These are phyloP conservation scores for Anthophora plumipes DNA, from an alignment of 2,888 invertebrate species.

Conservation along the genomic window DNA sequence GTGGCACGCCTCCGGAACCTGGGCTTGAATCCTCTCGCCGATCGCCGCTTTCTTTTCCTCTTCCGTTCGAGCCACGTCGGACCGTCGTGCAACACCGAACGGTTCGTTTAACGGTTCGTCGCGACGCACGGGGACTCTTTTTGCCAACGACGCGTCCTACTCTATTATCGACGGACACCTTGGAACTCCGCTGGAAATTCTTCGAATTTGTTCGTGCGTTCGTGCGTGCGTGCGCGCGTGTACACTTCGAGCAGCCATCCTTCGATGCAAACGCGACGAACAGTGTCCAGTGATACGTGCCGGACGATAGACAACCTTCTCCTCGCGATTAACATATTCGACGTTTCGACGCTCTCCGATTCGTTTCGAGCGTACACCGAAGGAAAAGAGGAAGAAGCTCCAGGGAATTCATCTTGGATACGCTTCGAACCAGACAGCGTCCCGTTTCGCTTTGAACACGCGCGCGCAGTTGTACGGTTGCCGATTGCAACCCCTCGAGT, in stretches of 20 bases:
- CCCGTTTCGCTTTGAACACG: slow-evolving; percentile 17
- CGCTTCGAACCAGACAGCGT: slow-evolving; percentile 4
- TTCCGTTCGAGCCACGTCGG: slow-evolving; percentile 6
- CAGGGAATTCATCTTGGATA: neutral
- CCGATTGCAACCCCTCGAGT: slow-evolving; percentile 12
- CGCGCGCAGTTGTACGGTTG: slow-evolving; percentile 29
- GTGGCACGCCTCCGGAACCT: slow-evolving; percentile 47
- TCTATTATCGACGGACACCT: neutral
- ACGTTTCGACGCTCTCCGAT: neutral
- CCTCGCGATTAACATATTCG: slow-evolving; percentile 3
- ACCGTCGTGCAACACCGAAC: neutral
- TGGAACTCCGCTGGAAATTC: neutral
- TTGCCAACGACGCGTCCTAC: neutral
- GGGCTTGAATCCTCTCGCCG: slow-evolving; percentile 19
- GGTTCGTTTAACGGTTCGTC: neutral
- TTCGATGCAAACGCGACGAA: slow-evolving; percentile 1
- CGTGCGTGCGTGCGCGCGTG: too few species aligned
- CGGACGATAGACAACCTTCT: slow-evolving; percentile 3
- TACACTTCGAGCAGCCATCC: neutral
- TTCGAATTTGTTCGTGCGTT: neutral
- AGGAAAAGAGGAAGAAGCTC: slow-evolving; percentile 7
- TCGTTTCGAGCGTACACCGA: neutral
- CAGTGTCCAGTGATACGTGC: slow-evolving; percentile 6
- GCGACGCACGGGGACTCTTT: neutral
- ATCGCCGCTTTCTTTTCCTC: slow-evolving; percentile 13